Evolutionary conservation across 1,140 invertebrate species (phyloP).

Genomic region (Adelges cooleyi): DNA sequence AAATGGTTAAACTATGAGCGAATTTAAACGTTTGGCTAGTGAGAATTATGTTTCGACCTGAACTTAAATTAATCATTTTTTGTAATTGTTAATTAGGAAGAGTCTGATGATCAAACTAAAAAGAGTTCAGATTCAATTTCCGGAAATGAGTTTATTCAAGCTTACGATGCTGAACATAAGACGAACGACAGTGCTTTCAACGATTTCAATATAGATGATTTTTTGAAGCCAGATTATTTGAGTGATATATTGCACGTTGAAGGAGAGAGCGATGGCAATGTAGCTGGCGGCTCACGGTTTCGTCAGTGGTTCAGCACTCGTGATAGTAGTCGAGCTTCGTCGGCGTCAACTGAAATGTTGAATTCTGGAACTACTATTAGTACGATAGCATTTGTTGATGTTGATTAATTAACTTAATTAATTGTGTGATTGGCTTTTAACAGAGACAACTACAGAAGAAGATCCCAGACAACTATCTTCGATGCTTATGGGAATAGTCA

Average conservation of each 20-base stretch:
- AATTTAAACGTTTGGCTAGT: too few relatives aligned
- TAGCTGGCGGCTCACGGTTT: constrained; percentile 15
- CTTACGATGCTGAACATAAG: constrained; percentile 22
- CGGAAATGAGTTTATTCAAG: constrained; percentile 25
- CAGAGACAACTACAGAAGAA: background rate
- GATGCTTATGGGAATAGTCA: constrained; percentile 20
- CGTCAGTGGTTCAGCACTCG: constrained; percentile 21
- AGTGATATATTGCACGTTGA: constrained; percentile 21
- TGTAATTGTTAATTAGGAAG: background rate
- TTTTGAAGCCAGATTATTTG: constrained; percentile 22
- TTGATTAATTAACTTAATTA: background rate
- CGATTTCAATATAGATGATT: constrained; percentile 24
- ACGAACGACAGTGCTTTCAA: background rate
- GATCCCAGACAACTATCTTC: constrained; percentile 13
- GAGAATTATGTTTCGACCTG: too few relatives aligned
- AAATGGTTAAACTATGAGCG: too few relatives aligned
- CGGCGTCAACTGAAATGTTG: constrained; percentile 22
- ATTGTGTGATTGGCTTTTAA: background rate
- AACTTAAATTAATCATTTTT: background rate
- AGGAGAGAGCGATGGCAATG: constrained; percentile 13
- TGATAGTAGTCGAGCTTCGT: constrained; percentile 19
- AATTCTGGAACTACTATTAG: constrained; percentile 16
- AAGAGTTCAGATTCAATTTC: constrained; percentile 14
- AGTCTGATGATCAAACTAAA: constrained; percentile 13
- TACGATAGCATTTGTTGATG: background rate